Evolutionary conservation across 2,797 vertebrate species (phyloP).

Genomic region (Danio albolineatus): DNA sequence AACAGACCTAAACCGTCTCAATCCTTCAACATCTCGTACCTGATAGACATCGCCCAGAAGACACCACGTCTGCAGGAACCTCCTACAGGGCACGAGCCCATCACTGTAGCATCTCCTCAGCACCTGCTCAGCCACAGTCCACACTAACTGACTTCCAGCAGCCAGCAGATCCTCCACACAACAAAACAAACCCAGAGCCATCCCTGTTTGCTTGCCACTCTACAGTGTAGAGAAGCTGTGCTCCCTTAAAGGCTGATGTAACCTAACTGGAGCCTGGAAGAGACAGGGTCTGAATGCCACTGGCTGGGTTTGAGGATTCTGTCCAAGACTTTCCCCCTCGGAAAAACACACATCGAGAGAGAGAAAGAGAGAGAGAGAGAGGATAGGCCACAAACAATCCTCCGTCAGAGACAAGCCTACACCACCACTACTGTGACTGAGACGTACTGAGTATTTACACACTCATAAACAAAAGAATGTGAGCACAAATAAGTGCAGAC

Average conservation of each 20-base stretch:
- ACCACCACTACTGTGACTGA: conserved; percentile 9
- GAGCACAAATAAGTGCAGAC: conserved; percentile 10
- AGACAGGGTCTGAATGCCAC: conserved; percentile 72
- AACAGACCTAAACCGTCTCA: background rate
- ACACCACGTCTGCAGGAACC: conserved; percentile 88
- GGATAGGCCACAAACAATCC: conserved; percentile 70
- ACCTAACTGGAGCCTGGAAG: conserved; percentile 74
- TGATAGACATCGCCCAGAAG: conserved; percentile 90
- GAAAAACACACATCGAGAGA: conserved; percentile 53
- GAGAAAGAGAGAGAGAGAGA: conserved; percentile 55
- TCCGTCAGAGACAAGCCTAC: conserved; percentile 66
- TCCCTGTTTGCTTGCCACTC: conserved; percentile 62
- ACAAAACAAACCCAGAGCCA: conserved; percentile 87
- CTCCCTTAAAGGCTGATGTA: conserved; percentile 71
- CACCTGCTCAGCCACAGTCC: conserved; percentile 88
- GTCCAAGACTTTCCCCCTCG: conserved; percentile 82
- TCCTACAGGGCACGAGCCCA: conserved; percentile 86
- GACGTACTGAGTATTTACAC: conserved; percentile 43
- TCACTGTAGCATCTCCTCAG: conserved; percentile 87
- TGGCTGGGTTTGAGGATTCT: conserved; percentile 79
- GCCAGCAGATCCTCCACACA: conserved; percentile 91
- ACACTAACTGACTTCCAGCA: conserved; percentile 86
- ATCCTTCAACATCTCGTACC: conserved; percentile 74
- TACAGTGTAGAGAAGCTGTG: conserved; percentile 46
- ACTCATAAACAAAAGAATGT: conserved; percentile 31